Conservation (phyloP, 2,113 vertebrate species). For the Choloepus hoffmanni region DNA sequence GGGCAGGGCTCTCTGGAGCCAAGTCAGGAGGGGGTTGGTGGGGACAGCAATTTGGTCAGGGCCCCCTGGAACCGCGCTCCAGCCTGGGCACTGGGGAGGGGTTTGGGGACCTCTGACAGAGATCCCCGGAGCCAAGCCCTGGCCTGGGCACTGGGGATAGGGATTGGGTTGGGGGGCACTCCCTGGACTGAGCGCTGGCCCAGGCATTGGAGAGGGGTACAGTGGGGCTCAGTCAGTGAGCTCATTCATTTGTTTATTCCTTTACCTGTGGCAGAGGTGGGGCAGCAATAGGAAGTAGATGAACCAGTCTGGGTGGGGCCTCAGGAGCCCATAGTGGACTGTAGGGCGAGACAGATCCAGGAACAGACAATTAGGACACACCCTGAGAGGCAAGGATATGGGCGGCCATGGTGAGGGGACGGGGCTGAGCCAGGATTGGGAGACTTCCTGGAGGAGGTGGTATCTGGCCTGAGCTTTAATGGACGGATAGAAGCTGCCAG, state of each 20-base stretch:
- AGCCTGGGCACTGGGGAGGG: too few species aligned
- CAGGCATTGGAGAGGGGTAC: background rate
- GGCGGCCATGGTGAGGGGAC: too few species aligned
- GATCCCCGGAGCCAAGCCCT: accelerated
- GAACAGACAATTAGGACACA: background rate
- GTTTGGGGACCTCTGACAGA: background rate
- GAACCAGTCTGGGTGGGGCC: background rate
- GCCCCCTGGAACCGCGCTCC: too few species aligned
- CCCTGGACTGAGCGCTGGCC: accelerated
- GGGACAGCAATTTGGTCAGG: too few species aligned
- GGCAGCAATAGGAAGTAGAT: background rate
- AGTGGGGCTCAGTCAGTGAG: too few species aligned
- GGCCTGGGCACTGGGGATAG: background rate
- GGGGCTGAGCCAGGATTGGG: background rate
- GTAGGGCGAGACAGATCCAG: accelerated
- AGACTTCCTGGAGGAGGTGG: too few species aligned
- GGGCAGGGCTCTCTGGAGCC: too few species aligned
- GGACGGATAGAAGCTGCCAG: background rate
- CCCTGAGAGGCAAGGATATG: accelerated
- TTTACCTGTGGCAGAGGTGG: accelerated
- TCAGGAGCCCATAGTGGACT: background rate
- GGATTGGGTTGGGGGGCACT: too few species aligned
- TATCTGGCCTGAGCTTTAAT: background rate
- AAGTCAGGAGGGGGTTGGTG: too few species aligned
- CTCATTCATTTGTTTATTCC: accelerated